Evolutionary conservation across 2,888 invertebrate genomes (phyloP).

Genomic region (Xestoiulus laeticollis): DNA sequence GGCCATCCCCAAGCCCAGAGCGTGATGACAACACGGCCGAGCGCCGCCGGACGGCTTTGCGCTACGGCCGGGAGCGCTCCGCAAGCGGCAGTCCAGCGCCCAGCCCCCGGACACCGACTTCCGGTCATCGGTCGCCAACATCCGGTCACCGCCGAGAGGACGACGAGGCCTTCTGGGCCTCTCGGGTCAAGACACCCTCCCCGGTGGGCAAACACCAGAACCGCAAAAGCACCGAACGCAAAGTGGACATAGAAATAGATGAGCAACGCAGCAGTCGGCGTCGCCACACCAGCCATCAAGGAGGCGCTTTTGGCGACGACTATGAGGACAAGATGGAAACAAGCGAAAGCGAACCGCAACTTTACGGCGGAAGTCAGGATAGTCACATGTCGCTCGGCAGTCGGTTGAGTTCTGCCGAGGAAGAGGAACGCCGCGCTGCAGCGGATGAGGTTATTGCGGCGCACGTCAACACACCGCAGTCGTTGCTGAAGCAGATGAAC

Average conservation of each 20-base stretch:
- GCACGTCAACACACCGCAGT: slow-evolving; percentile 55
- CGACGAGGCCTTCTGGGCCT: not conserved
- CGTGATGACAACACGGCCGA: not conserved
- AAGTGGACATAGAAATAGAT: not conserved
- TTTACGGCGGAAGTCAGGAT: slow-evolving; percentile 54
- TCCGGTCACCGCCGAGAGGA: not conserved
- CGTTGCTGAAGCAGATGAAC: slow-evolving; percentile 52
- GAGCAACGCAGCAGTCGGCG: not conserved
- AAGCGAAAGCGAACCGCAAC: slow-evolving; percentile 54
- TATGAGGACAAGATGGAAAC: slow-evolving; percentile 55
- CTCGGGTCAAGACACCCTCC: not conserved
- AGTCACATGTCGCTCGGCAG: slow-evolving; percentile 53
- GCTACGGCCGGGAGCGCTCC: not conserved
- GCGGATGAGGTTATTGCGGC: slow-evolving; percentile 54
- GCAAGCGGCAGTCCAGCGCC: not conserved
- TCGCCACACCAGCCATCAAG: slow-evolving; percentile 38
- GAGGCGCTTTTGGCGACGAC: slow-evolving; percentile 50
- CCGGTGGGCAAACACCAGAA: not conserved
- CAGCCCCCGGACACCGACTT: not conserved
- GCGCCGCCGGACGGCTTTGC: not conserved
- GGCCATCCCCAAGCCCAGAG: not conserved
- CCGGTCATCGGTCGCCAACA: not conserved
- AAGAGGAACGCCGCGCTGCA: slow-evolving; percentile 43
- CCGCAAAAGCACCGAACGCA: not conserved
- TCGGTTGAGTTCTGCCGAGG: slow-evolving; percentile 54